Evolutionary conservation across 2,113 vertebrate species (phyloP), one percentile per base, ranked within the genome.

Genomic region (Corydoras maculifer): DNA sequence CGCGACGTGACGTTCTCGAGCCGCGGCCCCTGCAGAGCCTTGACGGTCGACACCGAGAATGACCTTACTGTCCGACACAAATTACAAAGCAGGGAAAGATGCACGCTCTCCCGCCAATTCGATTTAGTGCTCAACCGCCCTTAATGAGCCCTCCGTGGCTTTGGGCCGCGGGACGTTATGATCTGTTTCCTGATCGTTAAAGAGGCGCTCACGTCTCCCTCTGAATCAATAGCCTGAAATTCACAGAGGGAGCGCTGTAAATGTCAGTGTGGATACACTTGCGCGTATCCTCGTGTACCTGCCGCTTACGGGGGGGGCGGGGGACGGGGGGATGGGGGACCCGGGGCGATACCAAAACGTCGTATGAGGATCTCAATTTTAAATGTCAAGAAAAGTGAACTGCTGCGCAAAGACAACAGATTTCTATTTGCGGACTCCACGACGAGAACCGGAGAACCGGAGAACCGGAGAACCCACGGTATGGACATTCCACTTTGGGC

Each of bases 231-330:
- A 76, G 13, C 25, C 25, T 29, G 9, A 25, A 7, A 76, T 68
- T 62, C 70, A 67, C 58, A 72, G 63, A 72, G 58, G 67, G 58
- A 58, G 63, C 8, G 4, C n/a, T 68, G 57, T 63, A 77, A 74
- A 77, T 74, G 76, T 77, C 71, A 74, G 48, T 43, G 4, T 43
- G 35, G 2, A 43, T 43, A 8, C 9, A 50, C 58, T 70, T 68
- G 18, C 64, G 62, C 70, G 73, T 12, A 70, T 59, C 30, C 31
- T 35, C 4, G 58, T 14, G 57, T 71, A 62, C 57, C 67, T 15
- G 10, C 49, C 31, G 49, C 66, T 25, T 65, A 29, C 50, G 62
- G 62, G 58, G 58, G 53, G 15, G 14, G 15, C 1, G 7, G 51
- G 13, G 13, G 18, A 25, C 18, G 18, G 18, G 18, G 18, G 18